Base-by-base conservation (phyloP, 64 coral and sea anemone species). In the Stichodactyla helianthus region DNA sequence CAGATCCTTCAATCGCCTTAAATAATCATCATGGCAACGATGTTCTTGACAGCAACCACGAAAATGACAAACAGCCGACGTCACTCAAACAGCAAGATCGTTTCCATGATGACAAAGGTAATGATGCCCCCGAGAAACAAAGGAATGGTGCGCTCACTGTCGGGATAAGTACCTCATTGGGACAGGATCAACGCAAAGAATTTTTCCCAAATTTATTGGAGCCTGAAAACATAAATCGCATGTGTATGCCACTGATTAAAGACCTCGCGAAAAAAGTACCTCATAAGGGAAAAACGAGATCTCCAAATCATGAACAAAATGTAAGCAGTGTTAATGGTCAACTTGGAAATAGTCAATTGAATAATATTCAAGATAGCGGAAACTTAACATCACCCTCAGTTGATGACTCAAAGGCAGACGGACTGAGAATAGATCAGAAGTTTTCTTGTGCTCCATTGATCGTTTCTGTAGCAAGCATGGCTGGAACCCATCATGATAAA, bases 161-260 rank as follows among this genome's bases (percentile, higher is more conserved):
- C 12, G 25, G 9, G 11, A 74, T 35, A 13, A 4, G 12, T 74
- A 10, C 19, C 63, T n/a, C 25, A 27, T 5, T 31, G 12, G 68
- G 68, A 74, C 20, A 74, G 4, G 23, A 31, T 6, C 22, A 19
- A 27, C 68, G 22, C 1, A 23, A 74, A 74, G 22, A 74, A 23
- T 62, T 84, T 61, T 15, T 23, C 19, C 14, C 59, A 63, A 60
- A 28, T 54, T 84, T 84, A 54, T 23, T 84, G 4, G 13, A 61
- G 9, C 54, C 83, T 5, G 83, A 84, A 16, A 84, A 84, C 20
- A 84, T 84, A 0, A 84, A 84, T 31, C 54, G 59, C 9, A 51
- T 84, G 54, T 84, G 83, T 62, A 84, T 84, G 27, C 83, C 83
- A 17, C 25, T 84, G 53, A 60, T 84, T 16, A 19, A 52, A 20